A percentile compares a stretch with the other conserved stretches of the same genome.
phyloP scores from a whole-genome alignment of 2,113 vertebrate genomes.

The Dasypus novemcinctus region DNA sequence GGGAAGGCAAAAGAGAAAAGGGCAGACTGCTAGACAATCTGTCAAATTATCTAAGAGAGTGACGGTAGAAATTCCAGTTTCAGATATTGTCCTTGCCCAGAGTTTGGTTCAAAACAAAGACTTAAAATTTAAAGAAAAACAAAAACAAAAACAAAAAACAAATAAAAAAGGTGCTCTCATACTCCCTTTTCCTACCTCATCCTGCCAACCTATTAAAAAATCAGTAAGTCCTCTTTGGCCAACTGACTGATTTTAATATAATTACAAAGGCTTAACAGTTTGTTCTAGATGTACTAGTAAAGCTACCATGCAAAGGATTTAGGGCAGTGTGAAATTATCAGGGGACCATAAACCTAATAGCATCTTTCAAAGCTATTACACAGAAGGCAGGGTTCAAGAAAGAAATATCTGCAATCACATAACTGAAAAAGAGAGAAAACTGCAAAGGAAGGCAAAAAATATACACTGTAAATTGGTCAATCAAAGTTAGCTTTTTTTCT shows the following conservation, averaged over 20 bases:
- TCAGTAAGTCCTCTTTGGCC: background rate
- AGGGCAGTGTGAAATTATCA: background rate
- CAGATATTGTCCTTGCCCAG: background rate
- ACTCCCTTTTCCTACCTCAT: background rate
- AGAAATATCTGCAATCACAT: background rate
- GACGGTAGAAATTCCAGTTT: background rate
- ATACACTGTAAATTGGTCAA: background rate
- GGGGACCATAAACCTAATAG: background rate
- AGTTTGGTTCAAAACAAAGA: conserved; percentile 40
- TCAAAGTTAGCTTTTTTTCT: background rate
- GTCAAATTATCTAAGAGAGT: background rate
- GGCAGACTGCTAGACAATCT: background rate
- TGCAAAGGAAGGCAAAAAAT: background rate
- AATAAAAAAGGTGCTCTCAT: background rate
- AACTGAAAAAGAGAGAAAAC: background rate
- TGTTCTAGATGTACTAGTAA: background rate
- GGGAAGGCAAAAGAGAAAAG: background rate
- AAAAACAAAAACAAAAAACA: background rate
- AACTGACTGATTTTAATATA: conserved; percentile 31
- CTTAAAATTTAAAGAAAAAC: background rate
- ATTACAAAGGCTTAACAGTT: background rate
- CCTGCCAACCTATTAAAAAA: background rate
- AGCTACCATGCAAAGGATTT: background rate
- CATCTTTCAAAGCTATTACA: conserved; percentile 6
- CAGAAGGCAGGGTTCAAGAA: background rate